A percentile compares a stretch with the other conserved stretches of the same genome.
phyloP scores from a whole-genome alignment of 2,888 invertebrate species.

The Drosophila affinis region DNA sequence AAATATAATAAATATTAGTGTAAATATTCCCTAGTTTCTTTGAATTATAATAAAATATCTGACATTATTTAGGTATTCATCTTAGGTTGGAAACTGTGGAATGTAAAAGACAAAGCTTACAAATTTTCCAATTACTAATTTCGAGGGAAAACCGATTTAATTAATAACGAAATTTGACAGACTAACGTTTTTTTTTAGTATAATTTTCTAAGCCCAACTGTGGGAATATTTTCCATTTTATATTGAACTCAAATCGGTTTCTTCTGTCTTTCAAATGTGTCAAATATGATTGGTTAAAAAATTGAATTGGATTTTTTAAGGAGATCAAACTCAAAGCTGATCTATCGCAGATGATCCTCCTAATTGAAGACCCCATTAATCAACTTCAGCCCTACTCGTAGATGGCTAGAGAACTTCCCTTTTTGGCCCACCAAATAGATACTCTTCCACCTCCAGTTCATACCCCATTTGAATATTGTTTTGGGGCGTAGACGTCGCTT shows the following conservation, averaged over 20 bases:
- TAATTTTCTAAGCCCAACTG: neutral
- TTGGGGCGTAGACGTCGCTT: slow-evolving; percentile 61
- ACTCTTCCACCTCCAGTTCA: neutral
- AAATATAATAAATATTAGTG: no score
- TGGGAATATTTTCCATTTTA: neutral
- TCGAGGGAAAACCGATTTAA: neutral
- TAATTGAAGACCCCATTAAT: slow-evolving; percentile 41
- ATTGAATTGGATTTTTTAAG: no score
- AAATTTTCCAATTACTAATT: neutral
- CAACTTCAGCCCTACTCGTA: slow-evolving; percentile 14
- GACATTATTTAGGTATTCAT: no score
- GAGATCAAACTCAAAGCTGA: neutral
- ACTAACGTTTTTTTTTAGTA: neutral
- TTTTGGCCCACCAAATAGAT: slow-evolving; percentile 13
- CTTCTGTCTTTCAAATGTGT: neutral
- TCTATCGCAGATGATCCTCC: slow-evolving; percentile 22
- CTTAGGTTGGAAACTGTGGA: no score
- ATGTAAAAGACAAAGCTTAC: no score
- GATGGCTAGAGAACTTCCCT: slow-evolving; percentile 25
- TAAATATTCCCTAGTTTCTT: neutral
- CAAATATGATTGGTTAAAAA: neutral
- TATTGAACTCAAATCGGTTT: neutral
- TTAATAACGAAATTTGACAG: neutral
- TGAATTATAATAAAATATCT: no score
- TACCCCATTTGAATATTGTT: slow-evolving; percentile 26